Base-by-base conservation (phyloP, 2,797 vertebrate species). In the Ateles fusciceps region DNA sequence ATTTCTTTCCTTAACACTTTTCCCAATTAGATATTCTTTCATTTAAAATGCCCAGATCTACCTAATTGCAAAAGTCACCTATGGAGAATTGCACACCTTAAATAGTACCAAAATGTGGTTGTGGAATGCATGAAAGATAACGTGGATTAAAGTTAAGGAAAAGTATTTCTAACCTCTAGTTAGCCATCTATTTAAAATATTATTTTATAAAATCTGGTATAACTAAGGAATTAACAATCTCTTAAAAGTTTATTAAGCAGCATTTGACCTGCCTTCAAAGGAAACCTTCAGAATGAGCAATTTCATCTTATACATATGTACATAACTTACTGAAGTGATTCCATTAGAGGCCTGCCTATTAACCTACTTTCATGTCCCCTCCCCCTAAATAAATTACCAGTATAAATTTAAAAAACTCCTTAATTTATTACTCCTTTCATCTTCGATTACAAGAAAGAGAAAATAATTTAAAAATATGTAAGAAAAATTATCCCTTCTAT, bases 171-270 rank as follows among this genome's bases (percentile, higher is more conserved):
- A 92, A 93, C 5, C 22, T 64, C 39, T 85, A 55, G 0, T 96
- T 64, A 64, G 61, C 30, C 61, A 64, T 64, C 61, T 64, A 0
- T 64, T 64, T 64, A 44, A 89, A 94, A 74, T 79, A 80, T 50
- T 94, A 48, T 84, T 97, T 89, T 76, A 91, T 46, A 94, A 91
- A 95, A 75, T 80, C 44, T 36, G 44, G 13, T 61, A 24, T 96
- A 81, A 61, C 7, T 52, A 33, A 78, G 24, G 71, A 92, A 71
- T 57, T 39, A 76, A 74, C 6, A 92, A 42, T 84, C 52, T 96
- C 14, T 59, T 83, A 46, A 94, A 94, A 50, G 30, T 52, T 89
- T 30, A 24, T 46, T 89, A 64, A 92, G 52, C 3, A 68, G 26
- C 14, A 78, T 83, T 88, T 93, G 72, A 71, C 14, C 22, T 89